A percentile compares a stretch with the other conserved stretches of the same genome.
Evolutionary conservation across 2,797 vertebrate species (phyloP).

Genomic region (Denticeps clupeoides): DNA sequence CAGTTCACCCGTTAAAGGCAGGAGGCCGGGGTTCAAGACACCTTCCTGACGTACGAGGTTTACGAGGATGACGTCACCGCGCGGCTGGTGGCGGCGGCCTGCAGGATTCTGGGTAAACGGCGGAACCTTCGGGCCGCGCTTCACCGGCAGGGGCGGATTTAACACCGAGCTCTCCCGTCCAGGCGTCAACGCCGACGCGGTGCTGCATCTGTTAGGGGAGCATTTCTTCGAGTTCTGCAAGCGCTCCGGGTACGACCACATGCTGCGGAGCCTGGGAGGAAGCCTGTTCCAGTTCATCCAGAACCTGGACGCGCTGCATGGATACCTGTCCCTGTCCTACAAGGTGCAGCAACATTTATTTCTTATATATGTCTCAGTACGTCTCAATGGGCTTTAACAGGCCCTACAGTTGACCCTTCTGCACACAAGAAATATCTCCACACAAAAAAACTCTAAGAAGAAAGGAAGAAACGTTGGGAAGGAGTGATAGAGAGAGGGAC

Average conservation of each 20-base stretch:
- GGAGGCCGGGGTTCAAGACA: slow-evolving; percentile 56
- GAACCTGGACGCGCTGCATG: slow-evolving; percentile 66
- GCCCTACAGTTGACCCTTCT: no score
- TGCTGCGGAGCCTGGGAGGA: slow-evolving; percentile 68
- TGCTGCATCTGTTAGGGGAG: slow-evolving; percentile 65
- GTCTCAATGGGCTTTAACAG: background rate
- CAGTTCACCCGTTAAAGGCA: slow-evolving; percentile 28
- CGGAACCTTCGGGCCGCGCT: no score
- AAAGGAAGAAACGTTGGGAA: no score
- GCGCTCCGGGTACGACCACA: slow-evolving; percentile 65
- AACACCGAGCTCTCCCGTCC: background rate
- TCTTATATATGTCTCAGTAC: background rate
- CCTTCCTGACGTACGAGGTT: slow-evolving; percentile 65
- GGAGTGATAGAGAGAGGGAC: no score
- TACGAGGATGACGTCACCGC: slow-evolving; percentile 67
- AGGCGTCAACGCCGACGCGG: slow-evolving; percentile 54
- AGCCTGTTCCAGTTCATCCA: slow-evolving; percentile 69
- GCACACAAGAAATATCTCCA: no score
- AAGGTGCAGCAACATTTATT: slow-evolving; percentile 41
- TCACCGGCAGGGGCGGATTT: background rate
- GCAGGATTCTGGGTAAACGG: slow-evolving; percentile 49
- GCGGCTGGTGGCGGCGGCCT: slow-evolving; percentile 53
- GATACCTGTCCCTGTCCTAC: slow-evolving; percentile 69
- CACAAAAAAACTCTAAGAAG: no score
- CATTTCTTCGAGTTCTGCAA: slow-evolving; percentile 75